A percentile compares a stretch with the other conserved stretches of the same genome.
phyloP scores from a whole-genome alignment of 2,113 vertebrate genomes.

The Mixornis gularis region DNA sequence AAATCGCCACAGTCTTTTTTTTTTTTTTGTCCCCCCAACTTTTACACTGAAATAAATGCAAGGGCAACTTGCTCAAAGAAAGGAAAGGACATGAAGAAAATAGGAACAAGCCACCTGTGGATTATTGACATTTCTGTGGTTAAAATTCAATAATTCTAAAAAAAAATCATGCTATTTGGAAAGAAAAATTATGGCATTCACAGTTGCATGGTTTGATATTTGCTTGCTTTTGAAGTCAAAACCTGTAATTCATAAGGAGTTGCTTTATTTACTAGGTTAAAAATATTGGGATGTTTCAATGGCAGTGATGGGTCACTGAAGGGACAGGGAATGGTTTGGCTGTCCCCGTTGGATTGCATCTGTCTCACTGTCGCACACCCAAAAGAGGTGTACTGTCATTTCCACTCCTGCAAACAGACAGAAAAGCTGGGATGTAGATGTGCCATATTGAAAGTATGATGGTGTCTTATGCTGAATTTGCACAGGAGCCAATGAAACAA shows the following conservation, averaged over 20 bases:
- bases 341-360: fast-evolving
- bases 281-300: background rate
- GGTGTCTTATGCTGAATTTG: background rate
- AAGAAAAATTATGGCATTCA: background rate
- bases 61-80: background rate
- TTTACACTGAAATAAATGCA: background rate
- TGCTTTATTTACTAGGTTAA: background rate
- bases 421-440: background rate
- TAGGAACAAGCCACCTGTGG: background rate
- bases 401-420: background rate
- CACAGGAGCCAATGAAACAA: background rate
- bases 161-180: background rate
- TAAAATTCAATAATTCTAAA: background rate
- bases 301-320: background rate
- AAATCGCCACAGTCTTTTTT: background rate
- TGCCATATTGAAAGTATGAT: background rate
- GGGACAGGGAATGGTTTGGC: background rate
- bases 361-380: background rate
- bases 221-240: background rate
- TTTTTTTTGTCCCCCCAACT: fast-evolving
- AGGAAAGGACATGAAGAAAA: background rate
- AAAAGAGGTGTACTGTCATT: background rate
- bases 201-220: background rate
- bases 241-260: background rate
- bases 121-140: background rate